Percentiles rank a stretch among this genome's conserved stretches.
Evolutionary conservation across 2,888 invertebrate species (phyloP).

Genomic region (Vandiemenella viatica): DNA sequence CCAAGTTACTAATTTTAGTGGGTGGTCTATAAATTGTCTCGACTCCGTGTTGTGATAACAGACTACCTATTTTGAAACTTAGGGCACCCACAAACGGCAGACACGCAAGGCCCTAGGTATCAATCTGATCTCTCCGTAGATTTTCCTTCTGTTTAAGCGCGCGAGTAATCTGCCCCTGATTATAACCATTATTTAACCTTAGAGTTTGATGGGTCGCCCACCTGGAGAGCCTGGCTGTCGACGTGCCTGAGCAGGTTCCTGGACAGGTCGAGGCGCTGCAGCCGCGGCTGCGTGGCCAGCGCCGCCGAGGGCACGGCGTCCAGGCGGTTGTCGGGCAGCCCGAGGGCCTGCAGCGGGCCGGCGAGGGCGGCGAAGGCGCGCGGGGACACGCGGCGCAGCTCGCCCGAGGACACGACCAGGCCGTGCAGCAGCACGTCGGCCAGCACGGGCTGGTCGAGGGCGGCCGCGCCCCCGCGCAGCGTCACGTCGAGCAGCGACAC

Average conservation of each 20-base stretch:
- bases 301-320: slow-evolving; percentile 59
- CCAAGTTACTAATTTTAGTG: too few species aligned
- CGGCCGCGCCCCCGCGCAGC: slow-evolving; percentile 36
- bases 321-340: slow-evolving; percentile 70
- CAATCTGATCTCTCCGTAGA: too few species aligned
- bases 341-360: slow-evolving; percentile 61
- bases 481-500: slow-evolving; percentile 68
- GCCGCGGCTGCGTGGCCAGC: slow-evolving; percentile 44
- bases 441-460: slow-evolving; percentile 21
- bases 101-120: too few species aligned
- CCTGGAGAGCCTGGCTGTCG: too few species aligned
- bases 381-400: slow-evolving; percentile 56
- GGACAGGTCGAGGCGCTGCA: slow-evolving; percentile 67
- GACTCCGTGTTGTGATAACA: too few species aligned
- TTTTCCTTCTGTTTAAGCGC: too few species aligned
- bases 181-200: too few species aligned
- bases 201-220: too few species aligned
- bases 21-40: too few species aligned
- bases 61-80: too few species aligned
- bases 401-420: slow-evolving; percentile 69
- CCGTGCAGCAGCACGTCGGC: slow-evolving; percentile 66
- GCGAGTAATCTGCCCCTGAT: too few species aligned
- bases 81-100: too few species aligned
- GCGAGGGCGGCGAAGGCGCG: slow-evolving; percentile 59
- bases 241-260: slow-evolving; percentile 58